Base-by-base conservation (phyloP, 1,140 invertebrate species). In the Orussus abietinus region DNA sequence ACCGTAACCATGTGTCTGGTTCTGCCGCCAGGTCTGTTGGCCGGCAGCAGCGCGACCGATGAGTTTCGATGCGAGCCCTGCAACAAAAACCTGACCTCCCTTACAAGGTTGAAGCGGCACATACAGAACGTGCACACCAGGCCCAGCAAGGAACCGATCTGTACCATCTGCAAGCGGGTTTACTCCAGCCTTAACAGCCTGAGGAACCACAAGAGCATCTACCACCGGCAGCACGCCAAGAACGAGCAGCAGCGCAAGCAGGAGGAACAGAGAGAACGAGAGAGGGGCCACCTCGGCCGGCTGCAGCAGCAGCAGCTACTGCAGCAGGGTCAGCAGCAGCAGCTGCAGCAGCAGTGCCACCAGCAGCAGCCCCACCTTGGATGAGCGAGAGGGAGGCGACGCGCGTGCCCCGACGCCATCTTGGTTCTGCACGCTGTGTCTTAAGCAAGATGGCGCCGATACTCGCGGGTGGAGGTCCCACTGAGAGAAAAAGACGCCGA, bases 131-230 rank as follows among this genome's bases (percentile, higher is more conserved):
- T 88, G 59, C 86, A 88, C 75, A 86, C 87, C 79, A 78, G 84
- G 57, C 86, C 86, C 52, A 86, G 85, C 65, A 81, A 85, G 75
- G 85, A 88, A 75, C 85, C 85, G 51, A 84, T 88, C 61, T 90
- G 88, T 80, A 88, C 87, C 76, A 88, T 89, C 72, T 90, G 87
- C 78, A 87, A 86, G 67, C 81, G 87, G 59, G 85, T 88, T 53
- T 90, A 90, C 77, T 88, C 86, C 75, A 88, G 86, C 65, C 79
- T 90, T 59, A 90, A 89, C 77, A 88, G 85, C 64, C 79, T 90
- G 49, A 77, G 88, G 59, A 89, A 89, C 77, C 88, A 90, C 79
- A 90, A 88, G 80, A 89, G 86, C 72, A 89, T 89, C 76, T 89
- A 89, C 70, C 88, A 90, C 75, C 81, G 84, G 63, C 69, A 72